phyloP scores from a whole-genome alignment of 2,797 vertebrate species.

The Neopelma chrysocephalum region DNA sequence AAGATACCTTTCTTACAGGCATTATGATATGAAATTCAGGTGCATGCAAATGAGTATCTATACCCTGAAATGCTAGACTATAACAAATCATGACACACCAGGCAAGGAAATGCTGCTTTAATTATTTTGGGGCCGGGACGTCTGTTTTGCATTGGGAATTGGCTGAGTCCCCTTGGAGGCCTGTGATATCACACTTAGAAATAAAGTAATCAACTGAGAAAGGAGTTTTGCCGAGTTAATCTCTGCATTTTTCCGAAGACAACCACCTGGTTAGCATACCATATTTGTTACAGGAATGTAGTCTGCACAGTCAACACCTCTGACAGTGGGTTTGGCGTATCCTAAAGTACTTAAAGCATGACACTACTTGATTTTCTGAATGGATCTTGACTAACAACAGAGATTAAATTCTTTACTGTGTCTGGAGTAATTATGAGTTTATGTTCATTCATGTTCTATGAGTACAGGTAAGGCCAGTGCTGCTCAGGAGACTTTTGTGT shows the following conservation, averaged over 20 bases:
- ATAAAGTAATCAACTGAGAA: not conserved
- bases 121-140: not conserved
- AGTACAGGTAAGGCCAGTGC: not conserved
- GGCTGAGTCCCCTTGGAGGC: not conserved
- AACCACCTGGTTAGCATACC: not conserved
- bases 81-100: not conserved
- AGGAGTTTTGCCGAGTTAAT: not conserved
- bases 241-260: not conserved
- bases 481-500: not conserved
- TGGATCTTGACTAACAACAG: not conserved
- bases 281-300: not conserved
- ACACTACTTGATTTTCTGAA: not conserved
- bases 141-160: not conserved
- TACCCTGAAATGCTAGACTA: not conserved
- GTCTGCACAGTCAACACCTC: not conserved
- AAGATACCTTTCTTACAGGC: not conserved
- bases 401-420: not conserved
- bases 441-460: not conserved
- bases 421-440: not conserved
- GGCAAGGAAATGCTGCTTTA: not conserved
- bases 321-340: not conserved
- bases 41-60: not conserved
- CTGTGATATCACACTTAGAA: not conserved
- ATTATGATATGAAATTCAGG: not conserved
- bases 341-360: not conserved